Evolutionary conservation across 2,113 vertebrate species (phyloP), one percentile per base, ranked within the genome.

Genomic region (Scortum barcoo): DNA sequence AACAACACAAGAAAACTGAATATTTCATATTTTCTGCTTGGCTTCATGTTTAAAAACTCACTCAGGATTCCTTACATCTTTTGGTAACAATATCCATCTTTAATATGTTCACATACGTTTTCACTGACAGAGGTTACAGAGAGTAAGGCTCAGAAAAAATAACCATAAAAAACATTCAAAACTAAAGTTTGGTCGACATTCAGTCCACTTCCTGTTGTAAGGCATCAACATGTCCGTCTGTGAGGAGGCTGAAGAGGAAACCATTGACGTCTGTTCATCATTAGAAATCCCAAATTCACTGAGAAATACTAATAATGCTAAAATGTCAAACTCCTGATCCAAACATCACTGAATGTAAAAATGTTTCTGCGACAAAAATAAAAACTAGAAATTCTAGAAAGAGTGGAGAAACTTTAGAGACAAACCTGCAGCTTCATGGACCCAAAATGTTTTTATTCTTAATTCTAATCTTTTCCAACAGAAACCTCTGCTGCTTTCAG

Each of bases 71-170:
- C 4, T 30, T 6, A 19, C 14, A 20, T 63, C 17, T 50, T 24
- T 50, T 9, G 4, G 78, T 76, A 82, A 79, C 75, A 76, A 3
- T 1, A 28, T 63, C 76, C 83, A 83, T 69, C n/a, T 76, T 81
- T 81, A 73, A 69, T 80, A 5, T 28, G 17, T 17, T 22, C 28
- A 48, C 30, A 71, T 20, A 26, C 58, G 13, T 58, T 80, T 50
- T 20, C 57, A 44, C 46, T 14, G 10, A 73, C 53, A 68, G 19
- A 38, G 10, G 16, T 14, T 46, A 65, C 50, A 65, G 28, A 83
- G 14, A 26, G n/a, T n/a, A n/a, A 60, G 33, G 36, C 68, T 70
- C 67, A 30, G 5, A 5, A 36, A n/a, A 38, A 56, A 13, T 0
- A 3, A 60, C 3, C 40, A 33, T 5, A 71, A 16, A 28, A 50